Evolutionary conservation across 2,888 invertebrate genomes (phyloP), one percentile per base, ranked within the genome.

Genomic region (Eristalis tenax): DNA sequence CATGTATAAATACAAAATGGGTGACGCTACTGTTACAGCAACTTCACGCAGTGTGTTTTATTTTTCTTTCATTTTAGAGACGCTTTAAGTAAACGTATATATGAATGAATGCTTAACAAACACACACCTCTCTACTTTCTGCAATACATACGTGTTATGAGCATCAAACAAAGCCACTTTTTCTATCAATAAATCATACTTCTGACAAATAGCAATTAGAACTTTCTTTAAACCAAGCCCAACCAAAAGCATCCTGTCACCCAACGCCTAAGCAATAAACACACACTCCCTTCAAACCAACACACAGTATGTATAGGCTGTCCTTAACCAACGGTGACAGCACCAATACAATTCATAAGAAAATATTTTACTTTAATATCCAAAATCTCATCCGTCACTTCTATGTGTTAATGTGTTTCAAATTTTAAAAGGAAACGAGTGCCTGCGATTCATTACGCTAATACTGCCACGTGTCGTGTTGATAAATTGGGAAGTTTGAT

Each of bases 401-500:
- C 70, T 23, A 22, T 6, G 43, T 50, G 50, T 63, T 79, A 87
- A 83, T 87, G 87, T 75, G 64, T 80, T 87, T 83, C 64, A 73
- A 70, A 86, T 79, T 86, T 86, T 86, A 75, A 57, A 83, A 83
- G 83, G 75, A 83, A 80, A 40, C 80, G 81, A 89, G 69, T 86
- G 89, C 83, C 89, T 80, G 73, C 89, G 88, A 89, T 89, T 89
- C 89, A 89, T 89, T 89, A 89, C 81, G 89, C 89, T 89, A 89
- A 89, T 89, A 89, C 89, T 78, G 88, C 81, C 89, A 89, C 89
- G 89, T 89, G 89, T 88, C 89, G 89, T 89, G 88, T 89, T 89
- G 89, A 89, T 89, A 89, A 89, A 89, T 89, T 89, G 89, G 79
- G 88, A 89, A 88, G 88, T 89, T 89, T 89, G 89, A 89, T 89